A percentile compares a stretch with the other conserved stretches of the same genome.
Evolutionary conservation across 2,888 invertebrate species (phyloP).

Genomic region (Acheta domesticus): DNA sequence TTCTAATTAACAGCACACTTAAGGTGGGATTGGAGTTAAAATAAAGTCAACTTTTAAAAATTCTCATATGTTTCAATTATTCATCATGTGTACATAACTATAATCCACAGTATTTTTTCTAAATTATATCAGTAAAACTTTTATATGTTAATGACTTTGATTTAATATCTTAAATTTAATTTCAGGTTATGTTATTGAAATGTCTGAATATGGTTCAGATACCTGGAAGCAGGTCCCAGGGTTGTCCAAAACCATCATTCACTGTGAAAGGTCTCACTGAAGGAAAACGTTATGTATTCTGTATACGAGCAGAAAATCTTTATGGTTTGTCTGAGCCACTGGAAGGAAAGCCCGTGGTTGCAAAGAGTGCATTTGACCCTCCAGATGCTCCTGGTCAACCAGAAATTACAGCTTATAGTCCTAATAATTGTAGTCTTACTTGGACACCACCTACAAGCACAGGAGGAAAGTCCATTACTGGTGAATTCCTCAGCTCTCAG

Average conservation of each 20-base stretch:
- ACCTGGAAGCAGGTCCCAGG: slow-evolving; percentile 94
- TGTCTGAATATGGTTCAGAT: slow-evolving; percentile 85
- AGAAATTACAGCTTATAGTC: slow-evolving; percentile 71
- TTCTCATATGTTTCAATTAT: slow-evolving; percentile 5
- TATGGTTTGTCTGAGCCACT: slow-evolving; percentile 94
- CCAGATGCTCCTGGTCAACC: slow-evolving; percentile 88
- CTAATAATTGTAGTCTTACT: slow-evolving; percentile 74
- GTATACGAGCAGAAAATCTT: slow-evolving; percentile 94
- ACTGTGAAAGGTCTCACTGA: slow-evolving; percentile 91
- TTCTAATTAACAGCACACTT: too few species aligned
- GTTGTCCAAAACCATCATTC: slow-evolving; percentile 82
- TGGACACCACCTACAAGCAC: slow-evolving; percentile 90
- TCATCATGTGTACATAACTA: slow-evolving; percentile 27
- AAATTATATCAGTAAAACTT: background rate
- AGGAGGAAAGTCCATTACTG: slow-evolving; percentile 88
- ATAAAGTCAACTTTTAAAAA: slow-evolving; percentile 23
- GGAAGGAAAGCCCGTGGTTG: slow-evolving; percentile 83
- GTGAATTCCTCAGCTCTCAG: slow-evolving; percentile 41
- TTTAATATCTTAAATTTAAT: slow-evolving; percentile 32
- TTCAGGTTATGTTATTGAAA: slow-evolving; percentile 88
- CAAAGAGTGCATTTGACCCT: slow-evolving; percentile 95
- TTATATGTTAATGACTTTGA: background rate
- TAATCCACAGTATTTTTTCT: background rate
- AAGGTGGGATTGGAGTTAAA: background rate
- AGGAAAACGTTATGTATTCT: slow-evolving; percentile 89